Conservation (phyloP, 2,888 invertebrate species). For the Macaria notata region DNA sequence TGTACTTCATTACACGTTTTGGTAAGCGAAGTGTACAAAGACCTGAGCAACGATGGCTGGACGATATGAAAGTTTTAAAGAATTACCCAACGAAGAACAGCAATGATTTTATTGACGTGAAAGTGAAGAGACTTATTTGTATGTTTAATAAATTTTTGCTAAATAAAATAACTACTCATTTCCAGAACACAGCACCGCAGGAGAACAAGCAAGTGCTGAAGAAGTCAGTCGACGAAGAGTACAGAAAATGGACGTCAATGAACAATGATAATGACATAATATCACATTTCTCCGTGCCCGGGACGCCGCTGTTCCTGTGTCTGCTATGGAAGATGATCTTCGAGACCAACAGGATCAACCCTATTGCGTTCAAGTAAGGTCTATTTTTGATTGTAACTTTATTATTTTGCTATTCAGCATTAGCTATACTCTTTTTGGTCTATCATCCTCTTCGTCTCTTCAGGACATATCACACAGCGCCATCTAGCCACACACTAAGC, state of each 20-base stretch:
- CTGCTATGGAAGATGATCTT: constrained; percentile 97
- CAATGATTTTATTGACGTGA: no score
- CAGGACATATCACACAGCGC: no score
- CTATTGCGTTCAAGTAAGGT: constrained; percentile 95
- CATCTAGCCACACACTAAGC: no score
- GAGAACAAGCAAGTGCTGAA: constrained; percentile 96
- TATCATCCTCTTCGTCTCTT: no score
- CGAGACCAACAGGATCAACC: constrained; percentile 95
- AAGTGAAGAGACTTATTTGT: not conserved
- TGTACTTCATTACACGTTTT: no score
- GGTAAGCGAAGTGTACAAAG: no score
- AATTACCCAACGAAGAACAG: no score
- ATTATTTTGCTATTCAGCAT: not conserved
- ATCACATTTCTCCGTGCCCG: constrained; percentile 96
- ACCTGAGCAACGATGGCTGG: no score
- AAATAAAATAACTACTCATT: constrained; percentile 5
- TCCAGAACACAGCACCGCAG: constrained; percentile 88
- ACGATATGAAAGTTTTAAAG: no score
- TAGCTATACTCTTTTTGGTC: no score
- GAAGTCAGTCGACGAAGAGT: constrained; percentile 97
- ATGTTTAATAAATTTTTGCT: not conserved
- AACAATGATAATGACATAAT: constrained; percentile 98
- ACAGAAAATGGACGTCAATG: constrained; percentile 98
- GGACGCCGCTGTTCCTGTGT: constrained; percentile 95
- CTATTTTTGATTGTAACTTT: not conserved